Conservation (phyloP, 2,888 invertebrate species). For the Ochropleura plecta region DNA sequence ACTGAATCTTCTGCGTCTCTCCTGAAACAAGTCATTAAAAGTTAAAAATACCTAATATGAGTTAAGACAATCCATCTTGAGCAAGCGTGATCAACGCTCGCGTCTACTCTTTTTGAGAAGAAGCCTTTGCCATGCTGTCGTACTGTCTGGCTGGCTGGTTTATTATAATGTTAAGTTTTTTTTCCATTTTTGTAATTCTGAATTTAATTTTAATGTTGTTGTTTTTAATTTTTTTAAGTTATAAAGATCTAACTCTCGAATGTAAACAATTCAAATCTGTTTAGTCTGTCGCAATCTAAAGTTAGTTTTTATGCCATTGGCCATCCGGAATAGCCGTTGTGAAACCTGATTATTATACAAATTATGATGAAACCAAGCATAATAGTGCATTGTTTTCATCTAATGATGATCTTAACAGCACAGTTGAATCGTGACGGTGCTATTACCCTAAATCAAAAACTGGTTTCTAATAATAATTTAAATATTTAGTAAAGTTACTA, state of each 20-base stretch:
- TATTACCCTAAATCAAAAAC: not conserved
- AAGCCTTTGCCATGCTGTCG: no score
- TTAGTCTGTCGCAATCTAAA: not conserved
- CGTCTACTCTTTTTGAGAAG: no score
- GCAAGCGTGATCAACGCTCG: no score
- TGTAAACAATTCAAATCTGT: not conserved
- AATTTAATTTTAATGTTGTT: no score
- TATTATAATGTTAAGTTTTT: no score
- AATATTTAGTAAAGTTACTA: not conserved
- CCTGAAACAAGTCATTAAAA: conserved; percentile 78
- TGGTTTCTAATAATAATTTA: not conserved
- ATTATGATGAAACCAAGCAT: conserved; percentile 2
- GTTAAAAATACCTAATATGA: not conserved
- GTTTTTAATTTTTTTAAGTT: no score
- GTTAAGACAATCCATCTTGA: not conserved
- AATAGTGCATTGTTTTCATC: conserved; percentile 17
- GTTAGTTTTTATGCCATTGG: not conserved
- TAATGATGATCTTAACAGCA: not conserved
- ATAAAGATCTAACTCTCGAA: not conserved
- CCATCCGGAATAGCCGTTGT: not conserved
- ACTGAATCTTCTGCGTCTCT: conserved; percentile 90
- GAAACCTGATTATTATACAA: not conserved
- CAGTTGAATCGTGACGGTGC: not conserved
- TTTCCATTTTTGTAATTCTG: no score
- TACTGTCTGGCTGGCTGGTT: no score